Evolutionary conservation across 2,888 invertebrate species (phyloP), one percentile per base, ranked within the genome.

Genomic region (Pegoplata infirma): DNA sequence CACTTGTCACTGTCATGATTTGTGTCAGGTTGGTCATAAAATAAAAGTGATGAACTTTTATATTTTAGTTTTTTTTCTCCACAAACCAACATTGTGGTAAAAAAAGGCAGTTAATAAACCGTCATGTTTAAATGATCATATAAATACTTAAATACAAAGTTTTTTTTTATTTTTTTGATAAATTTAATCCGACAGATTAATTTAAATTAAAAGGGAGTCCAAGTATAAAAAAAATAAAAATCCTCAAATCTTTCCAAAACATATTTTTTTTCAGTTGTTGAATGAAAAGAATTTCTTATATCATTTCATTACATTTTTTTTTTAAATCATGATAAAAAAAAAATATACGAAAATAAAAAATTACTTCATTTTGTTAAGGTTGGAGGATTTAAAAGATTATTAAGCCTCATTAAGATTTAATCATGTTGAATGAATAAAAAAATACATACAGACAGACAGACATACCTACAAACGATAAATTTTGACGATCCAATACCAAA

Each of bases 361-460:
- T 68, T 56, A 44, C 68, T 76, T 76, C 40, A 76, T 76, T 76
- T 76, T 64, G 68, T 69, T 69, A 40, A 64, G 49, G 63, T 76
- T 76, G 75, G 68, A 74, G 68, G 68, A 76, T 63, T 74, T 68
- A 63, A 74, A 61, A 82, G 83, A 84, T 85, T 83, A 85, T 85
- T 85, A 80, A 83, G 82, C 84, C 84, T 85, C 86, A 86, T 86
- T 86, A 86, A 84, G 77, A 81, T 82, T 81, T 82, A 84, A 85
- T 85, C 86, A 82, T 84, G 66, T 74, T 67, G 73, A 76, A 71
- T 47, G 66, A 17, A 44, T 44, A 47, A 19, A 46, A n/a, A 59
- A 68, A 46, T 14, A 6, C 8, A 32, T 16, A 23, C n/a, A n/a
- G n/a, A n/a, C n/a, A n/a, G n/a, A n/a, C n/a, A n/a, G n/a, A 53